Percentiles rank a stretch among this genome's conserved stretches.
Evolutionary conservation across 2,888 invertebrate species (phyloP).

Genomic region (Folsomia manolachei): DNA sequence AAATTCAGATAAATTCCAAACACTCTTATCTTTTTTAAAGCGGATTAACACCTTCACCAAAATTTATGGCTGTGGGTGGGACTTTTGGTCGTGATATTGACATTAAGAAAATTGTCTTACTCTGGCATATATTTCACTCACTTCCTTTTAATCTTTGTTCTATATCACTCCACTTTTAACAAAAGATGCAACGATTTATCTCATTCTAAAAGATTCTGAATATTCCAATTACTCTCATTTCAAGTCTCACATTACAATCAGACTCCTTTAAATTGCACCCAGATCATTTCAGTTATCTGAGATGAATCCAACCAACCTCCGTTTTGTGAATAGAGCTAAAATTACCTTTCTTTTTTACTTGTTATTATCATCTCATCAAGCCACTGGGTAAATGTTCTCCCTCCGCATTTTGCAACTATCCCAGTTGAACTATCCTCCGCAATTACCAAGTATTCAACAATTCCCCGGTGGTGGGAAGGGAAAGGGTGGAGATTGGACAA

Average conservation of each 20-base stretch:
- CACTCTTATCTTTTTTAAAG: no score
- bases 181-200: no score
- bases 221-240: neutral
- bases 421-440: neutral
- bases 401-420: neutral
- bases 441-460: neutral
- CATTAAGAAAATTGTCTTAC: neutral
- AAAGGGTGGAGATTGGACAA: neutral
- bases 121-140: neutral
- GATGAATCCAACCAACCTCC: neutral
- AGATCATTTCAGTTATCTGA: neutral
- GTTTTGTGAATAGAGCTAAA: neutral
- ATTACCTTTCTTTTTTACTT: neutral
- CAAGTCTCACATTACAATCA: neutral
- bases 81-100: conserved; percentile 10
- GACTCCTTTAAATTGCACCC: neutral
- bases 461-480: neutral
- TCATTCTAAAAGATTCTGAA: neutral
- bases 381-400: neutral
- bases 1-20: no score
- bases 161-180: neutral
- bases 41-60: conserved; percentile 1
- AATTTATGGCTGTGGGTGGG: neutral
- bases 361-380: neutral
- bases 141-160: neutral